Base-by-base conservation (phyloP, 2,797 vertebrate species). In the Bucorvus abyssinicus region DNA sequence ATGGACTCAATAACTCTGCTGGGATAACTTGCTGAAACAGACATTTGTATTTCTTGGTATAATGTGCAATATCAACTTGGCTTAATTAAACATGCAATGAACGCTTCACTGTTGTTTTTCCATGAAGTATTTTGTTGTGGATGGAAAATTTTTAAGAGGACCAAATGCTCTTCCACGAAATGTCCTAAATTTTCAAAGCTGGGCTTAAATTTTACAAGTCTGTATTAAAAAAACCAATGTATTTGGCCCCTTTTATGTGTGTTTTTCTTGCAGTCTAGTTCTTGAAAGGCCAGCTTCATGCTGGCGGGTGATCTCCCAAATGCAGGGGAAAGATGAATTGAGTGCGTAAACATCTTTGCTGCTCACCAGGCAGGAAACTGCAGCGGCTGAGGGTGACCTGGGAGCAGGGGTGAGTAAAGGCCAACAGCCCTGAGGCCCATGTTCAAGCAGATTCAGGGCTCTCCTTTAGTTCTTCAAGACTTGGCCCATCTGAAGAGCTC, bases 51-150 rank as follows among this genome's bases (percentile, higher is more conserved):
- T 95, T 94, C 79, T 85, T 61, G 80, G 61, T 93, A 76, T 96
- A 79, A 96, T 83, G 98, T 98, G 98, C 98, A 98, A 98, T 98
- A 96, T 93, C 87, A 85, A 77, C 87, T 89, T 93, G 85, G 90
- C 67, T 89, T 90, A 40, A 92, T 90, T 94, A 74, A 85, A 94
- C 95, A 96, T 96, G 90, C 85, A 91, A 71, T 87, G 34, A 90
- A 55, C 95, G 92, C 95, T 96, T 91, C 84, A 83, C 85, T 95
- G 61, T 91, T 98, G 91, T 94, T 89, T 90, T 89, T 84, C 83
- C 67, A 61, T 95, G 74, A 86, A 94, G 91, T 97, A 87, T 98
- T 97, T 97, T 95, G 96, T 97, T 89, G 87, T n/a, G 78, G 71
- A 68, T 45, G 34, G 97, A 87, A 82, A 47, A 60, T 95, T 36